phyloP scores from a whole-genome alignment of 2,113 vertebrate species.

The Zosterops japonicus region DNA sequence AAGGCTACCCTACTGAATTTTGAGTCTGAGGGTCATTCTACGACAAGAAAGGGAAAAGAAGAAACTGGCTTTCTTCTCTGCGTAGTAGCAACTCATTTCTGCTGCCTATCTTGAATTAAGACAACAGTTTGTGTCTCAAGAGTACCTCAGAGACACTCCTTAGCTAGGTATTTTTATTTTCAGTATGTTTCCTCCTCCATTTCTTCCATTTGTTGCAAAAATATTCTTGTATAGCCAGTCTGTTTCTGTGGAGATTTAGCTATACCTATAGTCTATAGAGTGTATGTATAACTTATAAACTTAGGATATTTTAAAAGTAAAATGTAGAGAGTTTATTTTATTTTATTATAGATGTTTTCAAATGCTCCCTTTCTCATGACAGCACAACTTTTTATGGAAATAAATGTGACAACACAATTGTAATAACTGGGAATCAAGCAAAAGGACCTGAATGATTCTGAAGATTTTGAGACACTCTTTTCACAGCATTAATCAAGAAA shows the following conservation, averaged over 20 bases:
- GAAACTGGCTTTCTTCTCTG: neutral
- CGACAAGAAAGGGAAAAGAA: neutral
- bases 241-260: neutral
- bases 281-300: neutral
- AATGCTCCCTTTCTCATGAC: neutral
- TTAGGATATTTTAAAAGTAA: neutral
- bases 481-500: neutral
- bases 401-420: neutral
- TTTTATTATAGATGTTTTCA: neutral
- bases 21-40: neutral
- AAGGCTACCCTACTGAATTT: neutral
- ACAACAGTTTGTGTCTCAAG: neutral
- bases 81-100: neutral
- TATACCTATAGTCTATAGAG: neutral
- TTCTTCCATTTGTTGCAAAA: neutral
- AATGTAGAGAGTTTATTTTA: neutral
- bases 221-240: neutral
- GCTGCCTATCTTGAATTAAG: neutral
- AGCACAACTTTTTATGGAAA: neutral
- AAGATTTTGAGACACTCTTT: neutral
- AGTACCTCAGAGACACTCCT: neutral
- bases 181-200: neutral
- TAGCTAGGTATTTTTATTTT: neutral
- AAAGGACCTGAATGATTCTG: neutral
- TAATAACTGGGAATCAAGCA: neutral